Conservation (phyloP, 2,797 vertebrate species). For the Salmo trutta region DNA sequence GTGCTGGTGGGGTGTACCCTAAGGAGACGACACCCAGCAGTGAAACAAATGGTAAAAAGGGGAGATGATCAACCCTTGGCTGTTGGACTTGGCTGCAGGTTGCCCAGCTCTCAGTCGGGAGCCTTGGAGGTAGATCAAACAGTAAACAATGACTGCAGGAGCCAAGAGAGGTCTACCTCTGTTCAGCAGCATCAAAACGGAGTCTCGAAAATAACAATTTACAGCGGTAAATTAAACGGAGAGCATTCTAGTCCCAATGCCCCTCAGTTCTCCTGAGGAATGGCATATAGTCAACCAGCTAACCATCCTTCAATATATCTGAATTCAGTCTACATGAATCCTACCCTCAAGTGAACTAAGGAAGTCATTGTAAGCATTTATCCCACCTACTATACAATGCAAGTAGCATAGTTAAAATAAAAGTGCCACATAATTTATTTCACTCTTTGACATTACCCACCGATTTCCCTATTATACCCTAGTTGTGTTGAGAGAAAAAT, state of each 20-base stretch:
- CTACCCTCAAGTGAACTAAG: neutral
- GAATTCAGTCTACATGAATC: neutral
- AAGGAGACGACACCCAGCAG: slow-evolving; percentile 30
- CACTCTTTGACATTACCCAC: neutral
- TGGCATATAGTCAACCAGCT: slow-evolving; percentile 52
- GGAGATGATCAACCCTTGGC: slow-evolving; percentile 40
- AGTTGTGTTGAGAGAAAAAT: neutral
- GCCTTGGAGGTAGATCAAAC: slow-evolving; percentile 60
- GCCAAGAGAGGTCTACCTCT: slow-evolving; percentile 55
- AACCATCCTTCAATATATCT: slow-evolving; percentile 21
- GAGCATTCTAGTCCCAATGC: slow-evolving; percentile 48
- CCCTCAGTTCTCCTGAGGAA: slow-evolving; percentile 34
- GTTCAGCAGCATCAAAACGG: slow-evolving; percentile 55
- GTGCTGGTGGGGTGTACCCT: slow-evolving; percentile 35
- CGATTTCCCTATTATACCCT: neutral
- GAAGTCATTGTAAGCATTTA: neutral
- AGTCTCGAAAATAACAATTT: neutral
- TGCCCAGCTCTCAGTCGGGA: slow-evolving; percentile 36
- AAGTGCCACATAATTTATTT: neutral
- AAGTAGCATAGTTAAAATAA: neutral
- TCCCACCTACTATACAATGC: neutral
- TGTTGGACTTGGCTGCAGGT: slow-evolving; percentile 50
- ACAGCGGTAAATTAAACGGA: slow-evolving; percentile 50
- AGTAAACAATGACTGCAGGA: slow-evolving; percentile 60
- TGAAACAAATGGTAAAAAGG: slow-evolving; percentile 40